These are phyloP conservation scores for Cataglyphis rosenhaueri DNA, from an alignment of 2,888 invertebrate genomes.

Conservation along the genomic window DNA sequence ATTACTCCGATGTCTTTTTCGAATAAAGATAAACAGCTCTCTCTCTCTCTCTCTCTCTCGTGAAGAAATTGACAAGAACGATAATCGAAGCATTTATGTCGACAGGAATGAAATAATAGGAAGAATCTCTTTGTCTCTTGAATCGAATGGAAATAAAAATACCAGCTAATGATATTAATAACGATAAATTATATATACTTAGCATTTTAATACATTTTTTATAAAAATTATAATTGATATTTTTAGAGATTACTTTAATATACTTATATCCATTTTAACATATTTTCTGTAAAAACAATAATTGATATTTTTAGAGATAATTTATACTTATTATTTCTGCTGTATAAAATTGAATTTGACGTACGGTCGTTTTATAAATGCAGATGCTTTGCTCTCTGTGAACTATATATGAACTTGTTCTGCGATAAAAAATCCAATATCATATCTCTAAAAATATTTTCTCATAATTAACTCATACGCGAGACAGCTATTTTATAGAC, in stretches of 20 bases:
- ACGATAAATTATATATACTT: not conserved
- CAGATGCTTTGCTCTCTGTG: too few species aligned
- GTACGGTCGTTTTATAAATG: too few species aligned
- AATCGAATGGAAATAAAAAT: not conserved
- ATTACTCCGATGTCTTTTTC: slow-evolving; percentile 14
- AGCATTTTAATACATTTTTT: not conserved
- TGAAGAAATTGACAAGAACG: not conserved
- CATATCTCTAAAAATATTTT: not conserved
- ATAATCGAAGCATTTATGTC: slow-evolving; percentile 18
- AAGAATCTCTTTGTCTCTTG: not conserved
- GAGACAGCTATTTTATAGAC: not conserved
- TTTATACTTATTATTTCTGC: not conserved
- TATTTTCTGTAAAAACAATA: too few species aligned
- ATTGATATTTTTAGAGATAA: not conserved
- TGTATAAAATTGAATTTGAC: too few species aligned
- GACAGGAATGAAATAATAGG: slow-evolving; percentile 29
- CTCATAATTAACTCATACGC: not conserved
- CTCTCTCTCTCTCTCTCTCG: too few species aligned
- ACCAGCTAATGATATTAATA: not conserved
- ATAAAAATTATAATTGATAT: not conserved
- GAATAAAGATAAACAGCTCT: slow-evolving; percentile 32
- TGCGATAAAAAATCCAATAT: not conserved
- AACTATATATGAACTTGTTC: too few species aligned
- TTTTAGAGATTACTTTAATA: not conserved
- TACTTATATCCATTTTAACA: too few species aligned